A percentile compares a stretch with the other conserved stretches of the same genome.
phyloP scores from a whole-genome alignment of 2,113 vertebrate genomes.

The Cheilinus undulatus region DNA sequence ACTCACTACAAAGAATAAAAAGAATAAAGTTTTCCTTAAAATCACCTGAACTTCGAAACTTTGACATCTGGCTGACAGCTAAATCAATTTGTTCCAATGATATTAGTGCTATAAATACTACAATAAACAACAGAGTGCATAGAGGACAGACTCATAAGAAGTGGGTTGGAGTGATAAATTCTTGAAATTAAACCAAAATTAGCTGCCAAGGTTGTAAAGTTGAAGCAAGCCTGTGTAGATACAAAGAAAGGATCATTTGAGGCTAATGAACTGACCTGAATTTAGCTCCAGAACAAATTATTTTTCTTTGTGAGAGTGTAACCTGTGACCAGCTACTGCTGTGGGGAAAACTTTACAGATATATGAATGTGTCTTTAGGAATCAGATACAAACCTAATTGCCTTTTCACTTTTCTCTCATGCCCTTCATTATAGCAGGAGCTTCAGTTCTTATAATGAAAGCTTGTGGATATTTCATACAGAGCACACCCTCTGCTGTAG shows the following conservation, averaged over 20 bases:
- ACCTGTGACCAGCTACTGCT: not conserved
- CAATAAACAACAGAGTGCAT: not conserved
- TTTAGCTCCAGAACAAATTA: slow-evolving; percentile 16
- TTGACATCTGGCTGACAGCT: not conserved
- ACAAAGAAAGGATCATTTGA: slow-evolving; percentile 5
- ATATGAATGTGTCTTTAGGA: not conserved
- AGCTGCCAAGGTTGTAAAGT: slow-evolving; percentile 26
- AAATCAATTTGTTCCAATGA: slow-evolving; percentile 14
- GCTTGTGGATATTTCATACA: not conserved
- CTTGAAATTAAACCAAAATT: slow-evolving; percentile 9
- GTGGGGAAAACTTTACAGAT: not conserved
- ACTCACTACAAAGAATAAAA: too few species aligned
- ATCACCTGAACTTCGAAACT: not conserved
- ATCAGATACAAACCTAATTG: slow-evolving; percentile 19
- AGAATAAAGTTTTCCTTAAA: not conserved
- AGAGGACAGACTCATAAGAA: slow-evolving; percentile 27
- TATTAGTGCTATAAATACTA: not conserved
- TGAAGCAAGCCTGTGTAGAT: slow-evolving; percentile 5
- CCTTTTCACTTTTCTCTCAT: slow-evolving; percentile 20
- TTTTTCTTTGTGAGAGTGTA: slow-evolving; percentile 3
- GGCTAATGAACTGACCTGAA: slow-evolving; percentile 19
- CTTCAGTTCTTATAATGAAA: slow-evolving; percentile 25
- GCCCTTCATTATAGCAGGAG: slow-evolving; percentile 9
- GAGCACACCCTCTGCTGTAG: not conserved
- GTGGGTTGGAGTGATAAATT: slow-evolving; percentile 2